Base-by-base conservation (phyloP, 2,888 invertebrate genomes). In the Ischnura elegans region DNA sequence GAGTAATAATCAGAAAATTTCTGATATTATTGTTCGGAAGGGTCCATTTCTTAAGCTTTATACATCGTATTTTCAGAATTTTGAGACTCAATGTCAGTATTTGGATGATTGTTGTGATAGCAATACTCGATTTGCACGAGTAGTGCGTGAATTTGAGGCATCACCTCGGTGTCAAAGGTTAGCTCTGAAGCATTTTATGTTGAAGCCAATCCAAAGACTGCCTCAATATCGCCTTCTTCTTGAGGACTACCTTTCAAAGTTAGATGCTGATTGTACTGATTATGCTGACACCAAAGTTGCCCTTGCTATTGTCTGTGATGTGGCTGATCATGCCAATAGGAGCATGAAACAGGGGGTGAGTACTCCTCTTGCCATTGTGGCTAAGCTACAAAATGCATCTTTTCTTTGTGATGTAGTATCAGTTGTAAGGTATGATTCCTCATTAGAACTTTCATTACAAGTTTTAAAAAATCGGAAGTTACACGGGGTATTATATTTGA, bases 181-280 rank as follows among this genome's bases (percentile, higher is more conserved):
- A 94, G 96, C 95, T 84, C 94, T 96, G 94, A 96, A 96, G 94
- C 96, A 96, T 95, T 96, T 96, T 95, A 96, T 96, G 96, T 95
- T 97, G 94, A 97, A 97, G 95, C 97, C 97, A 0, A 97, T 97
- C 94, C 97, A 97, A 95, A 96, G 97, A 95, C 96, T 97, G 94
- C 97, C 97, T n/a, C 97, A 97, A 95, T 97, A 97, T 95, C 96
- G 97, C 94, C 95, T 97, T 4, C 95, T 97, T 16, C 95, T 97
- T 36, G 97, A 97, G 95, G 97, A 97, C 95, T 97, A 97, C 95
- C 95, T 97, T 93, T 96, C 96, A 94, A 96, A 97, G 94, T 96
- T 97, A 90, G 95, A 96, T 13, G 95, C 95, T 94, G 95, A 95
- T 93, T 96, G 96, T 94, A 95, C 96, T 4, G 97, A 97, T 95